Evolutionary conservation across 2,888 invertebrate species (phyloP), one percentile per base, ranked within the genome.

Genomic region (Erebia aethiops): DNA sequence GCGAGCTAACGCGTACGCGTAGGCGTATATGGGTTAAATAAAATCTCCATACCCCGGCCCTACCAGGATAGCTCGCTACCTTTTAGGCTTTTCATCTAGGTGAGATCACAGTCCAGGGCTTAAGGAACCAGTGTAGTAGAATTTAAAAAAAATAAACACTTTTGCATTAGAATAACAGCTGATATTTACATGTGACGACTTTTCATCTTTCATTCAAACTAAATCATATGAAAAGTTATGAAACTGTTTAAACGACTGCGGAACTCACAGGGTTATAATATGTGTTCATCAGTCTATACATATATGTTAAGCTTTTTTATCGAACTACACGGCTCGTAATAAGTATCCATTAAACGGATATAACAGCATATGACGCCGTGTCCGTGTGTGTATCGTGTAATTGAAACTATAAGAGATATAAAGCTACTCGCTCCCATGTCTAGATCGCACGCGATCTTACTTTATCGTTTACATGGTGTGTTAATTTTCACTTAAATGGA

Each of bases 361-460:
- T 60, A 43, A 60, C 16, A 16, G 43, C 16, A 18, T 46, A n/a
- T 10, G 41, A 11, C 16, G 13, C 9, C 11, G 18, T 57, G 58
- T 52, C 14, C n/a, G 14, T n/a, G 52, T 16, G 5, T n/a, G 13
- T 21, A 56, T 46, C 67, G 41, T 57, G 70, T 73, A 73, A 73
- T 73, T 71, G 70, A 68, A 73, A 64, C 72, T 73, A 73, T 70
- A 70, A 65, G 67, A 56, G 64, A 61, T 67, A 61, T 16, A 46
- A 18, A 46, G 60, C 52, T 61, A 61, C 69, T 69, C 68, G 67
- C 65, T 41, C 67, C 51, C 67, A 35, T 56, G 64, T 46, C 68
- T 65, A 52, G 51, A 56, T 66, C 49, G 72, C 72, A 72, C 72
- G 72, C 72, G 73, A 73, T 65, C 70, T 57, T 49, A 66, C 69